Percentiles rank a stretch among this genome's conserved stretches.
Evolutionary conservation across 2,113 vertebrate genomes (phyloP).

Genomic region (Pedetes capensis): DNA sequence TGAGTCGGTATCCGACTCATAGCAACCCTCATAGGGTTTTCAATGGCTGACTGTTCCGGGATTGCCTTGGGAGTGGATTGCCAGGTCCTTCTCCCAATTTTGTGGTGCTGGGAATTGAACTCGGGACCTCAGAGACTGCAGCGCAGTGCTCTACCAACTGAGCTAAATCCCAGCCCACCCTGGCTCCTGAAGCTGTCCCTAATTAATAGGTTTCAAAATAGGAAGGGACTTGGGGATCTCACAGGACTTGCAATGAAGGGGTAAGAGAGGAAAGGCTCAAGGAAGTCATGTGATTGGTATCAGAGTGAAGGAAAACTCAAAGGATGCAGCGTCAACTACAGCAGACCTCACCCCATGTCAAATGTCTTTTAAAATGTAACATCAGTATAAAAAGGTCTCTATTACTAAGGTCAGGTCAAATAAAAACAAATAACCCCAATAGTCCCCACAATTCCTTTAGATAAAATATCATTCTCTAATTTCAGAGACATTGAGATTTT

Average conservation of each 20-base stretch:
- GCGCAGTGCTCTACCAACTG: too few species aligned
- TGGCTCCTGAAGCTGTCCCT: not conserved
- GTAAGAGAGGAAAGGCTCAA: not conserved
- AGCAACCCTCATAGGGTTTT: too few species aligned
- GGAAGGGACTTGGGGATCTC: not conserved
- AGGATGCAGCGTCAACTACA: not conserved
- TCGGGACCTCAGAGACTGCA: too few species aligned
- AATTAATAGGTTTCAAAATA: not conserved
- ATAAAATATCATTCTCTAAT: constrained; percentile 35
- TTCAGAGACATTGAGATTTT: not conserved
- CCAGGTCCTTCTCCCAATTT: too few species aligned
- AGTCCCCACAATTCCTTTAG: not conserved
- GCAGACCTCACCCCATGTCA: not conserved
- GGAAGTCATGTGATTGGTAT: not conserved
- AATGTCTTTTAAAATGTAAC: constrained; percentile 1
- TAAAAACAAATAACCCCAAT: constrained; percentile 38
- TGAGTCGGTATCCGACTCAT: too few species aligned
- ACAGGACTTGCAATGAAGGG: not conserved
- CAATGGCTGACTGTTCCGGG: too few species aligned
- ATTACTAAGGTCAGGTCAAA: not conserved
- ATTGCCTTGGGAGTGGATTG: too few species aligned
- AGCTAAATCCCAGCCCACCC: not conserved
- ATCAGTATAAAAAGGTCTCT: not conserved
- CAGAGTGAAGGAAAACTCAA: not conserved
- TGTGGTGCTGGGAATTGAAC: too few species aligned